Base-by-base conservation (phyloP, 2,113 vertebrate genomes). In the Oryzias javanicus region DNA sequence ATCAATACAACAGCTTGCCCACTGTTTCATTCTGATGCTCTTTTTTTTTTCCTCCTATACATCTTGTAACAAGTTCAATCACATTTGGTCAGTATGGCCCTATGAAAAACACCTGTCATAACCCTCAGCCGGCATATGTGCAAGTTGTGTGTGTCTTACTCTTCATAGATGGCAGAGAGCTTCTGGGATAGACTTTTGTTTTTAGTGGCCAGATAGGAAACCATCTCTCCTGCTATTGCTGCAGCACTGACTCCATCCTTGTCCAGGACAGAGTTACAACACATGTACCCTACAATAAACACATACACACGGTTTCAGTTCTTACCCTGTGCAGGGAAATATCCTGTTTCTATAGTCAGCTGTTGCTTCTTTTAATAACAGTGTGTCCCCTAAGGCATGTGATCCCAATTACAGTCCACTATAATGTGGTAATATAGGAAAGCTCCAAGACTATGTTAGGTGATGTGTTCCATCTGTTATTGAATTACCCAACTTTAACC, bases 181-280 rank as follows among this genome's bases (percentile, higher is more conserved):
- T 98, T 94, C 73, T 95, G 94, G 64, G 95, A 93, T 51, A 98
- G 79, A 50, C 91, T 93, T 63, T 81, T 55, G 64, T 91, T 93
- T 81, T 94, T 92, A 6, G 89, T 86, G 61, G 92, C 92, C 68
- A 99, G 87, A 83, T 92, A 96, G 47, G 93, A 93, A 18, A 93
- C 86, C 91, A 98, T 83, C 86, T 99, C 97, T 0, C 95, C 96
- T 5, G 91, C 89, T 55, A 99, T 97, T 68, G 93, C 96, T 2
- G 96, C 96, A 1, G 94, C 95, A 4, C 97, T 99, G 55, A 99
- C 93, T 19, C 97, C 97, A 42, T 99, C 97, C 83, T 99, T 99
- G 88, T 99, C 97, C 89, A 98, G 72, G n/a, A 98, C 97, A 44
- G 88, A 91, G 16, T 95, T 91, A 71, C 94, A 93, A 79, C 97